Evolutionary conservation across 2,797 vertebrate species (phyloP), one percentile per base, ranked within the genome.

Genomic region (Scleropages formosus): DNA sequence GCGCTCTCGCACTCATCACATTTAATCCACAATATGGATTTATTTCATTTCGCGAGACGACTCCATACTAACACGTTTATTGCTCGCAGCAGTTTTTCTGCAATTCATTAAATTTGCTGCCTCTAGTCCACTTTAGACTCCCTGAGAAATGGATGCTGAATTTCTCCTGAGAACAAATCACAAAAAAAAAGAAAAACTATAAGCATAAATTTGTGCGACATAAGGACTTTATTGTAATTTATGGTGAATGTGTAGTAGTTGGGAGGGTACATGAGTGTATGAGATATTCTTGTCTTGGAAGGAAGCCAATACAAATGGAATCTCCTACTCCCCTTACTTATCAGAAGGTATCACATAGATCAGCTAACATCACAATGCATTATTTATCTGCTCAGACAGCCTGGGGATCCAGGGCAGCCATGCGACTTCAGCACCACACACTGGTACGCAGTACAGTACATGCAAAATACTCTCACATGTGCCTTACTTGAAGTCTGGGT

Each of bases 291-390:
- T 60, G 31, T 8, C 59, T 47, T 16, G 62, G 18, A 22, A 22
- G n/a, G 67, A 62, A 75, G 63, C 51, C 73, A 68, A 46, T 20
- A 44, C 53, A 75, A 60, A 75, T 46, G 65, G 62, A 62, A 47
- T 73, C 71, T 16, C 47, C 4, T 47, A 27, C 49, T 64, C 46
- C 26, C 11, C 18, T 59, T 31, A 26, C 56, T 11, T 72, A 20
- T 56, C 47, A 59, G 59, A 46, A 59, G 31, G 72, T 26, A 24
- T 72, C 70, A 72, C 26, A 72, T 60, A 46, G 27, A 72, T 56
- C 24, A 44, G 70, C 49, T 27, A 53, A 26, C 58, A 39, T 39
- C 27, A 71, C 69, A 39, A 27, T 59, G 56, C 53, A 72, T 60
- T 59, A 72, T 60, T 59, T 72, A 72, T 60, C n/a, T 46, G 11